These are phyloP conservation scores for Campylomormyrus tamandua DNA, from an alignment of 2,113 vertebrate species.

Conservation along the genomic window DNA sequence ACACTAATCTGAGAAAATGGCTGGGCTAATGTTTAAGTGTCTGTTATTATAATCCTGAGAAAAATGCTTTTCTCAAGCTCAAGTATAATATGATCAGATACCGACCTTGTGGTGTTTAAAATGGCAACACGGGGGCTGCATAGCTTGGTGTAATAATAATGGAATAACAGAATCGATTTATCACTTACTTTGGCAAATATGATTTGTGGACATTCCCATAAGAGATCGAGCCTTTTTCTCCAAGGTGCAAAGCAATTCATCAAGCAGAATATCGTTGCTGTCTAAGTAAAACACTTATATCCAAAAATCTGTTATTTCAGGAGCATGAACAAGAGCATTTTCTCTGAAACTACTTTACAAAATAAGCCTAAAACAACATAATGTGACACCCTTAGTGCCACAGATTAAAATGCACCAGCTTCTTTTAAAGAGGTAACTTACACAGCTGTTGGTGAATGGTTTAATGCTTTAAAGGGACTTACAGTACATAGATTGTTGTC, in stretches of 20 bases:
- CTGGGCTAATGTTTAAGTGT: background rate
- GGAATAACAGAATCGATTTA: background rate
- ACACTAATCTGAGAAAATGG: background rate
- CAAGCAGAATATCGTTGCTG: background rate
- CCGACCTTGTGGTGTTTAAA: background rate
- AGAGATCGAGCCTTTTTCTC: background rate
- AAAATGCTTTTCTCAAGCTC: background rate
- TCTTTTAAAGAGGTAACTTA: background rate
- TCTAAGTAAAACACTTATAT: background rate
- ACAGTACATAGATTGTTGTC: background rate
- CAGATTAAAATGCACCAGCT: background rate
- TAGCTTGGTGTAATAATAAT: background rate
- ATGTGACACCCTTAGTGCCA: background rate
- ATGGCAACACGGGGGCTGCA: background rate
- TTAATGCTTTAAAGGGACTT: background rate
- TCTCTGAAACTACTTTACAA: background rate
- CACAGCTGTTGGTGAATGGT: background rate
- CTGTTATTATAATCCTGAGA: background rate
- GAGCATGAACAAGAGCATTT: background rate
- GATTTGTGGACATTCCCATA: background rate
- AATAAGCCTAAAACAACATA: background rate
- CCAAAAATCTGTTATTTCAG: background rate
- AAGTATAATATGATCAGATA: background rate
- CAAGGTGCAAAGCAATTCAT: background rate
- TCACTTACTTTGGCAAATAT: conserved; percentile 5